These are phyloP conservation scores for Megalops cyprinoides DNA, from an alignment of 2,797 vertebrate genomes.

Conservation along the genomic window DNA sequence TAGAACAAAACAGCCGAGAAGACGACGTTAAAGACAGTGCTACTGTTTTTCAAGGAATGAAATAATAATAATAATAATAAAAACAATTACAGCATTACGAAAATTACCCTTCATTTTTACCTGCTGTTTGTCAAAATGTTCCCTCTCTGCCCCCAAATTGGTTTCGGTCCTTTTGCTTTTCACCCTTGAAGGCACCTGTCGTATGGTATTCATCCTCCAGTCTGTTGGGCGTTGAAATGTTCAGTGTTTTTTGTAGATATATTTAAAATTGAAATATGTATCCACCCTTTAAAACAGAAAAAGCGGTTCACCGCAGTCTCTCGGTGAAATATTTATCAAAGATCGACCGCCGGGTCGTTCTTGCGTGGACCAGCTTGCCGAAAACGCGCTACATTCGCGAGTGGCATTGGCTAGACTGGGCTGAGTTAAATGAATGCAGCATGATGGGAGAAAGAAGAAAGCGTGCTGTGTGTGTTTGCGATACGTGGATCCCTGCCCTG, in stretches of 20 bases:
- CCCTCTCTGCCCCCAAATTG: constrained; percentile 87
- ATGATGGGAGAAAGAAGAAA: constrained; percentile 19
- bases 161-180: constrained; percentile 82
- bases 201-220: constrained; percentile 87
- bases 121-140: constrained; percentile 95
- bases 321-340: neutral
- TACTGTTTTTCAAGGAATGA: neutral
- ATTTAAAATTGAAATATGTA: neutral
- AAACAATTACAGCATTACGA: neutral
- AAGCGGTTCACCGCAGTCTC: neutral
- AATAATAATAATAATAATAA: neutral
- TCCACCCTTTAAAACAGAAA: neutral
- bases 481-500: constrained; percentile 1
- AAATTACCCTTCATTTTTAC: constrained; percentile 63
- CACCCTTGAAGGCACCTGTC: constrained; percentile 85
- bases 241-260: neutral
- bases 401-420: neutral
- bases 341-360: neutral
- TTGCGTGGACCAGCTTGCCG: neutral
- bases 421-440: constrained; percentile 15
- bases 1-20: neutral
- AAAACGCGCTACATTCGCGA: constrained; percentile 9
- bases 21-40: neutral
- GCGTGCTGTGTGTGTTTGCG: neutral
- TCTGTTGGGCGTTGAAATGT: neutral